Percentiles rank a stretch among this genome's conserved stretches.
Conservation (phyloP, 2,797 vertebrate genomes). For the Platalea minor region DNA sequence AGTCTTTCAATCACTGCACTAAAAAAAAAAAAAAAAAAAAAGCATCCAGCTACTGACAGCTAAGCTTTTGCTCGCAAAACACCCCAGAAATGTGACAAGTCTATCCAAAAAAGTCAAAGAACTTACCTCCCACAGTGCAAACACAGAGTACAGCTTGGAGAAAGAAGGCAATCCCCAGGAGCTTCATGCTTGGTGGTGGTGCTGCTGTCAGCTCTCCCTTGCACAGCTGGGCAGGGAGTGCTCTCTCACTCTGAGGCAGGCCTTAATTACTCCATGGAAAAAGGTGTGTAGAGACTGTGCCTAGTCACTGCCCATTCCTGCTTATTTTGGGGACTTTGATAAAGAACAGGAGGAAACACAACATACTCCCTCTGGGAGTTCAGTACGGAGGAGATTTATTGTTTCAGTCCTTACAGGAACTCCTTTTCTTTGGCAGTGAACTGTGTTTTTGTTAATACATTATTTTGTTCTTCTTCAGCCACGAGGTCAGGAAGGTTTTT, state of each 20-base stretch:
- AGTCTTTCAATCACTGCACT: not conserved
- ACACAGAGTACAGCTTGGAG: conserved; percentile 60
- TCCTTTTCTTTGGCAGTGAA: conserved; percentile 78
- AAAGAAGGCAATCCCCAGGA: conserved; percentile 57
- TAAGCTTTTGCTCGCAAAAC: not conserved
- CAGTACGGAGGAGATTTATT: conserved; percentile 80
- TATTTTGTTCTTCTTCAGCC: conserved; percentile 78
- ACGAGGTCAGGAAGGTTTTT: conserved; percentile 69
- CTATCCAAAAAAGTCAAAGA: not conserved
- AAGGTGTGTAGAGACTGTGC: conserved; percentile 73
- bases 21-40: not conserved
- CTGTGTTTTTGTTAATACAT: conserved; percentile 77
- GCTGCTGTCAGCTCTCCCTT: conserved; percentile 38
- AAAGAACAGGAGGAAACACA: conserved; percentile 88
- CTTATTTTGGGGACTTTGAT: conserved; percentile 88
- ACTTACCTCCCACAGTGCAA: conserved; percentile 60
- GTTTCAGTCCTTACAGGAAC: conserved; percentile 83
- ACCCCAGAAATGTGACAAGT: not conserved
- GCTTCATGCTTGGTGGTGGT: conserved; percentile 74
- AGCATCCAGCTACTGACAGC: not conserved
- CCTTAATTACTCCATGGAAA: conserved; percentile 74
- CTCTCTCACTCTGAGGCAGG: conserved; percentile 43
- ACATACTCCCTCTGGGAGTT: conserved; percentile 85
- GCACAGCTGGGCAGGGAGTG: conserved; percentile 36
- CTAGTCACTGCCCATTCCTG: conserved; percentile 73